phyloP scores from a whole-genome alignment of 2,888 invertebrate genomes.

The Willowsia nigromaculata region DNA sequence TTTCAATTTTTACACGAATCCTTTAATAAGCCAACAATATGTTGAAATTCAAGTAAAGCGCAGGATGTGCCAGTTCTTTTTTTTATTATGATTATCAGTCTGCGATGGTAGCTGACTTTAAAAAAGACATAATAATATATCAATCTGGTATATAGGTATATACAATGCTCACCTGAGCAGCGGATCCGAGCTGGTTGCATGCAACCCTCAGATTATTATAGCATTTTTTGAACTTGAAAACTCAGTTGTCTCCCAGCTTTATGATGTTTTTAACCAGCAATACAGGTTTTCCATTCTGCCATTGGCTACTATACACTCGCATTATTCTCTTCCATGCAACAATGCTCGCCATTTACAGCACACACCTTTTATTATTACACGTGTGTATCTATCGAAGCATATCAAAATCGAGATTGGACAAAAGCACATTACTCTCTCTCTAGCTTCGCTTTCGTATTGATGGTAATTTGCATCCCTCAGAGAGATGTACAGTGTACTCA shows the following conservation, averaged over 20 bases:
- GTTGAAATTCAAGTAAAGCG: background rate
- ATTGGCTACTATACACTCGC: constrained; percentile 5
- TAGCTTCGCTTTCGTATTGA: background rate
- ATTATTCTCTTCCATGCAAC: constrained; percentile 22
- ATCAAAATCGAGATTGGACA: constrained; percentile 8
- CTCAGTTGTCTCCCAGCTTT: background rate
- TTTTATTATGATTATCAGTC: background rate
- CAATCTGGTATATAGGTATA: no score
- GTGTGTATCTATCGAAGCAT: constrained; percentile 41
- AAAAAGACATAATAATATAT: background rate
- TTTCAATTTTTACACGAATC: no score
- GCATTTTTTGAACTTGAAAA: background rate
- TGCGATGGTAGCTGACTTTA: background rate
- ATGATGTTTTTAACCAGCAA: background rate
- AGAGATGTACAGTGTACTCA: background rate
- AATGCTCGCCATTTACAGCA: constrained; percentile 12
- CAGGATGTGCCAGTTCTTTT: background rate
- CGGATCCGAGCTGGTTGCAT: background rate
- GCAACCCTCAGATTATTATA: background rate
- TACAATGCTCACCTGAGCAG: background rate
- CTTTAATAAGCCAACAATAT: no score
- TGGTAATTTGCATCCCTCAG: background rate
- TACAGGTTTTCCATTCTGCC: constrained; percentile 8
- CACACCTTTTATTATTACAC: constrained; percentile 37
- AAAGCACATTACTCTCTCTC: background rate